Evolutionary conservation across 2,888 invertebrate species (phyloP), one percentile per base, ranked within the genome.

Genomic region (Pheosia tremula): DNA sequence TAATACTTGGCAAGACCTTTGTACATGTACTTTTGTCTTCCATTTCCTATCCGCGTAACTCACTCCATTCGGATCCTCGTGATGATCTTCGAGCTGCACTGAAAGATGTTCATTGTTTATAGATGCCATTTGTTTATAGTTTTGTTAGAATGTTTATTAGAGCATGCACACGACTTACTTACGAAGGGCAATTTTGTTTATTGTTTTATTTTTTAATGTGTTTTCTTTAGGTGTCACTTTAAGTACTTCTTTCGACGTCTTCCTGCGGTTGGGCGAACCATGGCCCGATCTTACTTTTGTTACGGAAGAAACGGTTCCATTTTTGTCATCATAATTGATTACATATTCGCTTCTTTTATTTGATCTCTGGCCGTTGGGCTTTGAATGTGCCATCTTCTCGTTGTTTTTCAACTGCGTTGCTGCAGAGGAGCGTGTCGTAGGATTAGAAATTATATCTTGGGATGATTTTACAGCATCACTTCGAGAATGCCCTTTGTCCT

Each of bases 271-370:
- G 56, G 86, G 82, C 55, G 81, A 72, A 64, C 81, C 74, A 50
- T 63, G 82, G 9, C 77, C 82, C 62, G 87, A 72, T 77, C 85
- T 84, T 56, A 91, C 80, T 87, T 93, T 92, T 71, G 88, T 86
- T 66, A 93, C 79, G 11, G 93, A 93, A 9, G 93, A 89, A 5
- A 93, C 90, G 9, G 92, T 92, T 70, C 93, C 93, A 66, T 93
- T 89, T 82, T 93, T 92, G 67, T 93, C 93, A 65, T 93, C 90
- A 63, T 93, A 93, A 72, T 93, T 93, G 62, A 93, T 91, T 11
- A 93, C 88, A 68, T 91, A 92, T 82, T 90, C 88, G 74, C 84
- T 89, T 73, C 86, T 80, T 70, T 80, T 85, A 11, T 85, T 75
- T 58, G 79, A 79, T 72, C 74, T 79, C 45, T 79, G 70, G 58